phyloP scores from a whole-genome alignment of 2,797 vertebrate genomes.

The Sandelia bainsii region DNA sequence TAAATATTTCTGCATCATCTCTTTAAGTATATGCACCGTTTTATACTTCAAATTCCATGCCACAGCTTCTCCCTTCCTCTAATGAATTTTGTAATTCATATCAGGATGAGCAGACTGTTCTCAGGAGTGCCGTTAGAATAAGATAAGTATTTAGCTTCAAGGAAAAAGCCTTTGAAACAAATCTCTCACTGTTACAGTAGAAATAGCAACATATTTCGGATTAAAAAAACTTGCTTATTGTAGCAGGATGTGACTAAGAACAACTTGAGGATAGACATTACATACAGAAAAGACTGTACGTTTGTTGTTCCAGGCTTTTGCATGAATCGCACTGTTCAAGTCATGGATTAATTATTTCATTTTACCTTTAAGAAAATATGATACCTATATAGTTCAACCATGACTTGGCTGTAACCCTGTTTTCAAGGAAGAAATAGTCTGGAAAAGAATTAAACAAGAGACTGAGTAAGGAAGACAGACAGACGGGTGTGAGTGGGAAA shows the following conservation, averaged over 20 bases:
- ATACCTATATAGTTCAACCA: slow-evolving; percentile 17
- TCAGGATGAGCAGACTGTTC: slow-evolving; percentile 71
- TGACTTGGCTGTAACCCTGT: slow-evolving; percentile 29
- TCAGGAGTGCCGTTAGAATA: slow-evolving; percentile 78
- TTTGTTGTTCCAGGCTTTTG: slow-evolving; percentile 2
- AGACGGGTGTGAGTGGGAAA: slow-evolving; percentile 64
- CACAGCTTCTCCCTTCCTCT: slow-evolving; percentile 59
- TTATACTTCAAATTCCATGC: slow-evolving; percentile 65
- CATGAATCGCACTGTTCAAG: slow-evolving; percentile 23
- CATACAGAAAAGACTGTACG: neutral
- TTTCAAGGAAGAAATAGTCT: slow-evolving; percentile 55
- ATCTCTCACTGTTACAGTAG: slow-evolving; percentile 56
- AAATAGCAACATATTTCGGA: slow-evolving; percentile 52
- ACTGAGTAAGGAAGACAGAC: slow-evolving; percentile 60
- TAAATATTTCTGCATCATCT: slow-evolving; percentile 49
- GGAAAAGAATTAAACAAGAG: slow-evolving; percentile 62
- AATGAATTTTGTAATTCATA: slow-evolving; percentile 71
- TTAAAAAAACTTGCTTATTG: slow-evolving; percentile 49
- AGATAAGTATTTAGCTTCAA: slow-evolving; percentile 80
- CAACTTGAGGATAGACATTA: slow-evolving; percentile 26
- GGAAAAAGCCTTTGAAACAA: slow-evolving; percentile 77
- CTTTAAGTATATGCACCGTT: slow-evolving; percentile 34
- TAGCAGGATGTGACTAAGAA: slow-evolving; percentile 32
- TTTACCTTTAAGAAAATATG: slow-evolving; percentile 27
- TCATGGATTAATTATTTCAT: slow-evolving; percentile 26